Conservation (phyloP, 2,113 vertebrate species). For the Prochilodus magdalenae region DNA sequence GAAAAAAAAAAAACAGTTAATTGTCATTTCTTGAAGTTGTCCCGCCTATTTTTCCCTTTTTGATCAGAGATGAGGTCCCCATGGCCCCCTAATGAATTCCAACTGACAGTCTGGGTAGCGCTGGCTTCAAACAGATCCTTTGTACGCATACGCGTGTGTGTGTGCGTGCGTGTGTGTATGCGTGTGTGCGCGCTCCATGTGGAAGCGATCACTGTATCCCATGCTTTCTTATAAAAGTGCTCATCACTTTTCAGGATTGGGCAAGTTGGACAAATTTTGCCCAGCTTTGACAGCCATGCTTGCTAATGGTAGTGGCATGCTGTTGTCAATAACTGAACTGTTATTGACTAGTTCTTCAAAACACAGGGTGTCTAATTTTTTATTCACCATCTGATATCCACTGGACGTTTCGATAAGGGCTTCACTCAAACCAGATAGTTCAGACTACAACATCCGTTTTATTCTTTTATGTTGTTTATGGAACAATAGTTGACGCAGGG, state of each 20-base stretch:
- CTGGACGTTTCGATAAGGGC: background rate
- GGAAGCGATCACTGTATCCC: slow-evolving; percentile 62
- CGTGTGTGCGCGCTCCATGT: slow-evolving; percentile 56
- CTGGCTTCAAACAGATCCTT: slow-evolving; percentile 57
- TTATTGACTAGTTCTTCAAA: background rate
- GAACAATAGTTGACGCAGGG: too few species aligned
- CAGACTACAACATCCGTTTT: too few species aligned
- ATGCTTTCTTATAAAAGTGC: slow-evolving; percentile 56
- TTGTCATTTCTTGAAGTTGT: slow-evolving; percentile 53
- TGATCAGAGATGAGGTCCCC: slow-evolving; percentile 69
- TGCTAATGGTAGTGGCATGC: background rate
- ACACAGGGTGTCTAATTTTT: background rate
- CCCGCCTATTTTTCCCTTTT: slow-evolving; percentile 64
- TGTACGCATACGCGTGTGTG: background rate
- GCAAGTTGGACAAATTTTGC: background rate
- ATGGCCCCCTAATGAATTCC: slow-evolving; percentile 70
- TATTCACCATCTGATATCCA: background rate
- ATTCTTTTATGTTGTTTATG: too few species aligned
- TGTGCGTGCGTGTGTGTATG: slow-evolving; percentile 40
- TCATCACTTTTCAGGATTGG: slow-evolving; percentile 52
- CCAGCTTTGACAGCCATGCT: background rate
- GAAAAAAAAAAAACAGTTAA: slow-evolving; percentile 7
- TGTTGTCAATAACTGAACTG: background rate
- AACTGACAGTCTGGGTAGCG: slow-evolving; percentile 68
- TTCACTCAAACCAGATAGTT: background rate